Evolutionary conservation across 2,113 vertebrate species (phyloP).

Genomic region (Psammodynastes pulverulentus): DNA sequence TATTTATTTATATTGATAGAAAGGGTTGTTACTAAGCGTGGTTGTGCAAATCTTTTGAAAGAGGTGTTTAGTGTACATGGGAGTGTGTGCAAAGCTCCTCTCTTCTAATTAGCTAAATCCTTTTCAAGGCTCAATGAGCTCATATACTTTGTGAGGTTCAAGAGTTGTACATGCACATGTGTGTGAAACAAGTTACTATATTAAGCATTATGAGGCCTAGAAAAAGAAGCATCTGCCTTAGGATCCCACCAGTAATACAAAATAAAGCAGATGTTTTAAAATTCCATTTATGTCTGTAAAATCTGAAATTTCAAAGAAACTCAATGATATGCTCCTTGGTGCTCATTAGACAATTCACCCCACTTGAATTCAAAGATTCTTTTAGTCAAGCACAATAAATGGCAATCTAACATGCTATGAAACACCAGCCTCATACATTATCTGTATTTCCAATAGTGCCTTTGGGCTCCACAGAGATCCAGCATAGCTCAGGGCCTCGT

Average conservation of each 20-base stretch:
- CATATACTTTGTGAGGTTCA: neutral
- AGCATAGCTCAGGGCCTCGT: neutral
- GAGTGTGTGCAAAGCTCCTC: neutral
- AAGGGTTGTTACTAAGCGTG: neutral
- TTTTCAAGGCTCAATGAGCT: neutral
- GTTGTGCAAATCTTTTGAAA: neutral
- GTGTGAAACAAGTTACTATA: neutral
- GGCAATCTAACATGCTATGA: neutral
- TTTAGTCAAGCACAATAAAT: neutral
- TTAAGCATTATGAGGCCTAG: neutral
- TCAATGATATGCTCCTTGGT: neutral
- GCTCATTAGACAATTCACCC: neutral
- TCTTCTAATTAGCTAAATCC: neutral
- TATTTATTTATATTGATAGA: constrained; percentile 33
- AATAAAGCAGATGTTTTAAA: neutral
- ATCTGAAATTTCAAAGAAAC: neutral
- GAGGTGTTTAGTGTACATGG: neutral
- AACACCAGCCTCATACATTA: neutral
- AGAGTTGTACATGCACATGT: neutral
- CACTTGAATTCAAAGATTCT: neutral
- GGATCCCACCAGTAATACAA: neutral
- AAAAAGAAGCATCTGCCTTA: neutral
- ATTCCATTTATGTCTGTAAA: neutral
- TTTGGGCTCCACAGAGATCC: neutral
- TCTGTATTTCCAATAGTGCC: neutral